Percentiles rank a stretch among this genome's conserved stretches.
Evolutionary conservation across 2,797 vertebrate genomes (phyloP).

Genomic region (Falco biarmicus): DNA sequence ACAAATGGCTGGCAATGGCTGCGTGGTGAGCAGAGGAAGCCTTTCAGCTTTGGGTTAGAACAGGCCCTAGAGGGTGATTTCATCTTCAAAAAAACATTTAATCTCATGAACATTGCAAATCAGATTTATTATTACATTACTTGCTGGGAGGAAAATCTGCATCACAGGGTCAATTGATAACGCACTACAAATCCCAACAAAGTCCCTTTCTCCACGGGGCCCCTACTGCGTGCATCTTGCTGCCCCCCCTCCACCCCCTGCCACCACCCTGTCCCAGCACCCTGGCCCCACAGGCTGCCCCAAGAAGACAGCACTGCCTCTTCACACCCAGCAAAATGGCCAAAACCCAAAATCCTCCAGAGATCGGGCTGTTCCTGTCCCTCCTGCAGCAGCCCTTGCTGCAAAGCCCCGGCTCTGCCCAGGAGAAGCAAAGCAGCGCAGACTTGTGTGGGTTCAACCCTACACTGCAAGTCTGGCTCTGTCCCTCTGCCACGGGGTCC

Average conservation of each 20-base stretch:
- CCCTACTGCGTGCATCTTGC: background rate
- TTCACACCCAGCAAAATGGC: background rate
- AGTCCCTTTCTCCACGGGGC: slow-evolving; percentile 28
- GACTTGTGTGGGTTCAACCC: background rate
- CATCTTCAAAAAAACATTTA: slow-evolving; percentile 77
- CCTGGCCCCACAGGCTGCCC: background rate
- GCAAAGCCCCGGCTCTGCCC: background rate
- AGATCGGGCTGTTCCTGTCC: background rate
- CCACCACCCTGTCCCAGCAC: background rate
- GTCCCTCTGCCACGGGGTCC: background rate
- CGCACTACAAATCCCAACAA: slow-evolving; percentile 22
- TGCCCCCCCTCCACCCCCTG: background rate
- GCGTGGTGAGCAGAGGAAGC: slow-evolving; percentile 64
- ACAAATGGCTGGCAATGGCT: slow-evolving; percentile 77
- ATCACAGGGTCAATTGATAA: slow-evolving; percentile 46
- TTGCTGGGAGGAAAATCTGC: slow-evolving; percentile 67
- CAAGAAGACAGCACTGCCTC: background rate
- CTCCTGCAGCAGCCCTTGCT: background rate
- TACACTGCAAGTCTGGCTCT: background rate
- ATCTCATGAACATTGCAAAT: slow-evolving; percentile 77
- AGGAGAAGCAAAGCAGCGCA: background rate
- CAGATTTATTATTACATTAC: slow-evolving; percentile 79
- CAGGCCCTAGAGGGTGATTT: slow-evolving; percentile 78
- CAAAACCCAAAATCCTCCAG: background rate
- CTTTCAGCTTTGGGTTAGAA: slow-evolving; percentile 73